Evolutionary conservation across 2,113 vertebrate genomes (phyloP), one percentile per base, ranked within the genome.

Genomic region (Crotophaga sulcirostris): DNA sequence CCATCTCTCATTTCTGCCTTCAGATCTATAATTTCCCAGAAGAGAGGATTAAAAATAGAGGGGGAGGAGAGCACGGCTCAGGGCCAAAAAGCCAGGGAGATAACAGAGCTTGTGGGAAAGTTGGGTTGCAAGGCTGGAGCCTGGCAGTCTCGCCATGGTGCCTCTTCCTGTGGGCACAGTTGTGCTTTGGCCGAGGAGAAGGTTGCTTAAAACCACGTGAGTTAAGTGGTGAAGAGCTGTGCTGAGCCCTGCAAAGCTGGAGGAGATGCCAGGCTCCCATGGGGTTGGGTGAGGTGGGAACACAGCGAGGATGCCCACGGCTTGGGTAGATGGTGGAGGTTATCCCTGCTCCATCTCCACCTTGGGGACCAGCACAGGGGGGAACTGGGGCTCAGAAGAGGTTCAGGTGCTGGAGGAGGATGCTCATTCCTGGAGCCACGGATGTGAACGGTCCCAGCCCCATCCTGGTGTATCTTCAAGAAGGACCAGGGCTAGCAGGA

Each of bases 1-100:
- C 97, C 86, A 82, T 86, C 83, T 93, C 95, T 92, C 93, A 13
- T 84, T 95, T 96, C 95, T 88, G 74, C 94, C 78, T 69, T 87
- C 26, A 16, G 95, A 98, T 98, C 98, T 93, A 97, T 97, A 97
- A 97, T 96, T 98, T 98, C 97, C 95, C 94, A 96, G 97, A 98
- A 98, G 75, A 90, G 67, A 92, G 67, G 51, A 96, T 86, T 96
- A 96, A 95, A 78, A 97, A 94, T 94, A 70, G 86, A 93, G 90
- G 91, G 91, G 92, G 89, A 90, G 94, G 87, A 93, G 81, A 84
- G 74, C 28, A 42, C 29, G 6, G 3, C 42, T 40, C 5, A 0
- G 47, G 59, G 54, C 73, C 75, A 69, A 82, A 87, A 89, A 33
- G 42, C 67, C 90, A 63, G 60, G 31, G 85, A 19, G 58, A 47